A percentile compares a stretch with the other conserved stretches of the same genome.
These are phyloP conservation scores for Podarcis muralis DNA, from an alignment of 2,113 vertebrate species.

Conservation along the genomic window DNA sequence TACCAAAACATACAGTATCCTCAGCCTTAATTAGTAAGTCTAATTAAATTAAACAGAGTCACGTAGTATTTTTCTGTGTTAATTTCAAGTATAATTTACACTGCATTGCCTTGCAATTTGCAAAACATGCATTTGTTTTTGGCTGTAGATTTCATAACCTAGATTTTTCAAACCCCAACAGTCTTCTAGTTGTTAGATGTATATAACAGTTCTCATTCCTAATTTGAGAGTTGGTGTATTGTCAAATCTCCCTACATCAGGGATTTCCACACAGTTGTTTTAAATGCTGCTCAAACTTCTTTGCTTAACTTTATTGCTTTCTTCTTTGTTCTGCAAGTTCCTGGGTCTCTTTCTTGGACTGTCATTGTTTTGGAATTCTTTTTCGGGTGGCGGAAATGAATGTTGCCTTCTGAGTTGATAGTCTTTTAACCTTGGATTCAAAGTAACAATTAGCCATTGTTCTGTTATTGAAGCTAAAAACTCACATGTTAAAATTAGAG, in stretches of 20 bases:
- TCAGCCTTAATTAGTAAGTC: background rate
- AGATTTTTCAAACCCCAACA: background rate
- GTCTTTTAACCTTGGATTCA: slow-evolving; percentile 2
- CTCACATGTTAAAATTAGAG: background rate
- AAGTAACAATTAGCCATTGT: background rate
- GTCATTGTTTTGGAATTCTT: slow-evolving; percentile 55
- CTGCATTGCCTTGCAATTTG: background rate
- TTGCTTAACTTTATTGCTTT: slow-evolving; percentile 65
- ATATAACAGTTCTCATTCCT: slow-evolving; percentile 56
- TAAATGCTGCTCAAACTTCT: slow-evolving; percentile 39
- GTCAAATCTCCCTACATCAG: slow-evolving; percentile 50
- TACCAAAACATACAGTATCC: background rate
- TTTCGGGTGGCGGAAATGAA: slow-evolving; percentile 57
- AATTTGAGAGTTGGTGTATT: slow-evolving; percentile 43
- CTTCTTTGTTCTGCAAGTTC: slow-evolving; percentile 52
- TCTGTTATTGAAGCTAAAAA: background rate
- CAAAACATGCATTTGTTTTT: slow-evolving; percentile 42
- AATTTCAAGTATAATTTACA: background rate
- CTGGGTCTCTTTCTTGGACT: slow-evolving; percentile 55
- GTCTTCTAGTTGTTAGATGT: slow-evolving; percentile 26
- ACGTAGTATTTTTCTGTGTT: background rate
- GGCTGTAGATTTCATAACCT: slow-evolving; percentile 42
- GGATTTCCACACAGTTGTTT: slow-evolving; percentile 51
- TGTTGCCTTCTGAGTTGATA: slow-evolving; percentile 7
- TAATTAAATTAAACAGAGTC: background rate